These are phyloP conservation scores for Bombus turneri DNA, from an alignment of 1,140 invertebrate species.

Conservation along the genomic window DNA sequence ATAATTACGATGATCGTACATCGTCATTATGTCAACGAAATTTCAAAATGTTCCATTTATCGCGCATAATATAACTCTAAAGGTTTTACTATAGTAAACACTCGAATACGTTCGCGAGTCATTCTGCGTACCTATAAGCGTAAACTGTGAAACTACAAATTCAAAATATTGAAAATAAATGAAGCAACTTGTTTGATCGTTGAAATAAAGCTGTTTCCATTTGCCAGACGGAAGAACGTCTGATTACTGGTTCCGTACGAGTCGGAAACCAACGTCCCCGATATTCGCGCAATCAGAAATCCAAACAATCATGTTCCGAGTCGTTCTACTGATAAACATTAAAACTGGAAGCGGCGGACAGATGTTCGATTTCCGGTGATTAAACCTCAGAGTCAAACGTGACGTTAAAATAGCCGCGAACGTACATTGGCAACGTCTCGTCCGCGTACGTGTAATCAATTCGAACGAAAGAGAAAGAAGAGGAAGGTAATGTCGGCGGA, in stretches of 20 bases:
- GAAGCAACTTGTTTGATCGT: not conserved
- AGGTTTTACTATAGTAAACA: too few species aligned
- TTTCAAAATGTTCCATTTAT: too few species aligned
- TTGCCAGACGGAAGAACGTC: not conserved
- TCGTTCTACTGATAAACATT: conserved; percentile 15
- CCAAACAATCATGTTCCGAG: not conserved
- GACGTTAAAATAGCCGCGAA: not conserved
- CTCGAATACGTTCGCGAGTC: too few species aligned
- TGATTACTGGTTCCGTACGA: not conserved
- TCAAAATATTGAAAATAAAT: not conserved
- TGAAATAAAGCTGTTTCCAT: not conserved
- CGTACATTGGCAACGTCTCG: not conserved
- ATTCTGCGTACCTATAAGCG: too few species aligned
- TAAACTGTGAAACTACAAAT: not conserved
- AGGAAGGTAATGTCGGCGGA: not conserved
- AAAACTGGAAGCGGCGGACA: conserved; percentile 2
- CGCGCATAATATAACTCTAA: too few species aligned
- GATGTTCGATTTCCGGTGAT: conserved; percentile 35
- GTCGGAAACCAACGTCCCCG: not conserved
- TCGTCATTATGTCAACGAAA: too few species aligned
- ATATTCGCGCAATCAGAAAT: not conserved
- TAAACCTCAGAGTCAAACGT: conserved; percentile 1
- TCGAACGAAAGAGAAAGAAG: not conserved
- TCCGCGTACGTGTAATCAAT: not conserved
- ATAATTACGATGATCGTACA: too few species aligned